These are phyloP conservation scores for Toxonevra muliebris DNA, from an alignment of 2,888 invertebrate species.

Conservation along the genomic window DNA sequence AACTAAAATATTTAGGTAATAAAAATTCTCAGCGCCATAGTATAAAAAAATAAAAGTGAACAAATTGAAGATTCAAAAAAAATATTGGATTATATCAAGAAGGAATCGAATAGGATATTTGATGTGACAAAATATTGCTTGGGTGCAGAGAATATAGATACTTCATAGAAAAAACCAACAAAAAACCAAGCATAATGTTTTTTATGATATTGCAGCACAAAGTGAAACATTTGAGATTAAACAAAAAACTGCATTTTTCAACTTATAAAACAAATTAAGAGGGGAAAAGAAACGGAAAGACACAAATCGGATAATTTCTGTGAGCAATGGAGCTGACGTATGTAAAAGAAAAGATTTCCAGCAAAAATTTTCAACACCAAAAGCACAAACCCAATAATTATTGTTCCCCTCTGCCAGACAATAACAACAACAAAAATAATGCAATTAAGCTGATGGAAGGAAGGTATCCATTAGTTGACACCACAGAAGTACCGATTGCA, in stretches of 20 bases:
- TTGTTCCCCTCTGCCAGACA: background rate
- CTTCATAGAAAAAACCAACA: background rate
- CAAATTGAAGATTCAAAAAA: background rate
- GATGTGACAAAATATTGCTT: conserved; percentile 27
- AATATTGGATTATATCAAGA: background rate
- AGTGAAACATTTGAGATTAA: conserved; percentile 23
- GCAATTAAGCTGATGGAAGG: background rate
- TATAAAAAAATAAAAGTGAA: conserved; percentile 4
- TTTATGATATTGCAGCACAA: conserved; percentile 29
- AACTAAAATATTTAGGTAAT: conserved; percentile 17
- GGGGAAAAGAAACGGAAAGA: background rate
- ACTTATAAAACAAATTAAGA: conserved; percentile 30
- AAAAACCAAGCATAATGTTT: conserved; percentile 12
- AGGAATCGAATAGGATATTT: background rate
- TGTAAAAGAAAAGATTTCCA: conserved; percentile 14
- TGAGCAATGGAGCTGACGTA: conserved; percentile 10
- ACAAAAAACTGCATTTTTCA: conserved; percentile 29
- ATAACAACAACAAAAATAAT: background rate
- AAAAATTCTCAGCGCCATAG: conserved; percentile 19
- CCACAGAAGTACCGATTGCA: conserved; percentile 41
- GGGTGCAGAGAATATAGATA: background rate
- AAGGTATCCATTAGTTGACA: conserved; percentile 54
- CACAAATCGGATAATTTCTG: background rate
- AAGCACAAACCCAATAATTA: too few relatives aligned
- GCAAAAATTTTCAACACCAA: conserved; percentile 29